Base-by-base conservation (phyloP, 2,113 vertebrate genomes). In the Egretta garzetta region DNA sequence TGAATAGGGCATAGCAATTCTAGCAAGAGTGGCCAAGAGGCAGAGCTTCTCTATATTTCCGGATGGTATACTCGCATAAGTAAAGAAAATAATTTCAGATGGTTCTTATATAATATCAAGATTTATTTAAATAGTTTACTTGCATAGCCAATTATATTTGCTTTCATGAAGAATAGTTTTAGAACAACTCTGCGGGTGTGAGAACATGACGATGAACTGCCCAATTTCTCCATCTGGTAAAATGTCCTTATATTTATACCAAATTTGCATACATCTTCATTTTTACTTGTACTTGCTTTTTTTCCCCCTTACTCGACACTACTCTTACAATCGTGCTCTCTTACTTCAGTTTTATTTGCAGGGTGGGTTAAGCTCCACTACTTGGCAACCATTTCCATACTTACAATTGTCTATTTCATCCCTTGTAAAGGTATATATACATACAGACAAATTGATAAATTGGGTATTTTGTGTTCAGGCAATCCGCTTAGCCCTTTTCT, bases 201-300 rank as follows among this genome's bases (percentile, higher is more conserved):
- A 97, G 96, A 98, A 97, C 96, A 95, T 96, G 97, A 96, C 1
- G 77, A 95, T 84, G 91, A 95, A 97, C 96, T 97, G 95, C 80
- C 96, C 95, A 96, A 73, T 97, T 97, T 96, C 91, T 96, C 96
- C 97, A 97, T 98, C 97, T 98, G 97, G 77, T 93, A 94, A 92
- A 96, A 96, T 90, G 87, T 91, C 96, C 68, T 97, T 97, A 88
- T 88, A 88, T 94, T 94, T 94, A 86, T 94, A 91, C 91, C 79
- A 92, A 75, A 88, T 96, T 92, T 88, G 84, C 92, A 93, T 96
- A 24, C 33, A 81, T 87, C 79, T 66, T 96, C 35, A 58, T 92
- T 96, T 95, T 95, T 26, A 35, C 59, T 94, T 59, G 19, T 63
- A 45, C 85, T 74, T 4, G 2, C 15, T 56, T 96, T 93, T 88